phyloP scores from a whole-genome alignment of 2,113 vertebrate genomes.

The Muntiacus muntjak region DNA sequence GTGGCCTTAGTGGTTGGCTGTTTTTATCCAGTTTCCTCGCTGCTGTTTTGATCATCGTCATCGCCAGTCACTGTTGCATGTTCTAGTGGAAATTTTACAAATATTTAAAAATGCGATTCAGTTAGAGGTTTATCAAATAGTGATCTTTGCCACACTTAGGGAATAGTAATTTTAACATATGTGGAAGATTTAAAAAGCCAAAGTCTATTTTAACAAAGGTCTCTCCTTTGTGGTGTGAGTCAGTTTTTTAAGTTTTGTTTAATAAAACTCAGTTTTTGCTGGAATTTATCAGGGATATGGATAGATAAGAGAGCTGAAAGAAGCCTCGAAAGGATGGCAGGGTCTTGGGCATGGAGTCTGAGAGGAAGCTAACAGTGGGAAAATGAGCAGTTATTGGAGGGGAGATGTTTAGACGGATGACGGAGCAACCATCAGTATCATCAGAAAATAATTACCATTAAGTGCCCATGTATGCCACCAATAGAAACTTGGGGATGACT shows the following conservation, averaged over 20 bases:
- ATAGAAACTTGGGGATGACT: neutral
- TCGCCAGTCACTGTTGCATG: neutral
- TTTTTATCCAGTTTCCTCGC: conserved; percentile 48
- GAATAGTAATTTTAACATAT: neutral
- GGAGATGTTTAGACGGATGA: too few species aligned
- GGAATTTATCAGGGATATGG: neutral
- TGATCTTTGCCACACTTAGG: neutral
- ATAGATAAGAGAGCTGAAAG: neutral
- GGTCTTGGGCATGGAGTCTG: neutral
- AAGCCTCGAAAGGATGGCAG: neutral
- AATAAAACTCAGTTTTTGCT: neutral
- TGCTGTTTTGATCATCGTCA: conserved; percentile 53
- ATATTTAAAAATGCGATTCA: conserved; percentile 56
- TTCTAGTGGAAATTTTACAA: conserved; percentile 56
- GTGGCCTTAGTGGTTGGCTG: conserved; percentile 41
- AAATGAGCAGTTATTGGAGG: neutral
- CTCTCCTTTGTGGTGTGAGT: neutral
- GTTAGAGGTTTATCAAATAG: conserved; percentile 48
- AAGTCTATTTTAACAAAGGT: conserved; percentile 33
- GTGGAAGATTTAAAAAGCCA: neutral
- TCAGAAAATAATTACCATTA: neutral
- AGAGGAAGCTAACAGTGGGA: neutral
- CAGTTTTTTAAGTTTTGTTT: conserved; percentile 1
- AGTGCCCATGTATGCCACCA: too few species aligned
- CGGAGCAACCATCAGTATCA: neutral